These are phyloP conservation scores for Venustaconcha ellipsiformis DNA, from an alignment of 1,140 invertebrate genomes.

Conservation along the genomic window DNA sequence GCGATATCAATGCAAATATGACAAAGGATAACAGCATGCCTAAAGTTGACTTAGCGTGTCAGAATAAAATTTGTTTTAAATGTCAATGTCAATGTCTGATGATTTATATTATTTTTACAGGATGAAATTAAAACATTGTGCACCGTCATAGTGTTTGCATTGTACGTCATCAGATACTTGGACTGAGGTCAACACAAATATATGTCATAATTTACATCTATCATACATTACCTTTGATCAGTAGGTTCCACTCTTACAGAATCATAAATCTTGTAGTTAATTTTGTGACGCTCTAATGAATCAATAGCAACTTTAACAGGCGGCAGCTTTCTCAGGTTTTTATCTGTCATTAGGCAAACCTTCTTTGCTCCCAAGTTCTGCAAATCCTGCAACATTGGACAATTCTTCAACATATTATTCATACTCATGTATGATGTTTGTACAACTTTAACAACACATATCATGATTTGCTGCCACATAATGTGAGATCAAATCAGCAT, in stretches of 20 bases:
- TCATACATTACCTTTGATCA: constrained; percentile 76
- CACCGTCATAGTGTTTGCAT: background rate
- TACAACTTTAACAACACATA: too few relatives aligned
- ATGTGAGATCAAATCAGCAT: too few relatives aligned
- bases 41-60: background rate
- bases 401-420: too few relatives aligned
- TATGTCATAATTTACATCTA: background rate
- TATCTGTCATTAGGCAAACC: constrained; percentile 88
- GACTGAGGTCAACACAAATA: background rate
- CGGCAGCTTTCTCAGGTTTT: constrained; percentile 39
- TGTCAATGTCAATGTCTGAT: background rate
- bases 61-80: background rate
- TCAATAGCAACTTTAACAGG: constrained; percentile 69
- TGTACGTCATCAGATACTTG: background rate
- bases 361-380: constrained; percentile 81
- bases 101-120: background rate
- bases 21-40: too few relatives aligned
- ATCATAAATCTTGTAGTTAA: constrained; percentile 85
- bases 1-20: too few relatives aligned
- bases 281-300: constrained; percentile 78
- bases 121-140: too few relatives aligned
- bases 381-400: constrained; percentile 75
- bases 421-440: too few relatives aligned
- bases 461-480: too few relatives aligned
- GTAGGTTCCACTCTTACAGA: constrained; percentile 87